Evolutionary conservation across 64 coral and sea anemone genomes (phyloP), one percentile per base, ranked within the genome.

Genomic region (Dendronephthya gigantea): DNA sequence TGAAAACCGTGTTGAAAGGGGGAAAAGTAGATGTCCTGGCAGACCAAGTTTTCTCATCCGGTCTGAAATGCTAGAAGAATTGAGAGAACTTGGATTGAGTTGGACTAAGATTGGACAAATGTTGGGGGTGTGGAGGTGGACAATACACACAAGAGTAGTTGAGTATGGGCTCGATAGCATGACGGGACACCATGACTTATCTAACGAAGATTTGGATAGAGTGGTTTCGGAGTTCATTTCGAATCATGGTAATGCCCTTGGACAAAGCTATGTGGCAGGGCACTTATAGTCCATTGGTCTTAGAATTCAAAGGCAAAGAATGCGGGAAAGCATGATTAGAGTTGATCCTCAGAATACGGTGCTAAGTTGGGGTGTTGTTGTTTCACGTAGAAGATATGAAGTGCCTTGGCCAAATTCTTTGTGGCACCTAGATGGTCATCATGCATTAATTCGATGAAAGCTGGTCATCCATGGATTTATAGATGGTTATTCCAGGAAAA

Each of bases 81-180:
- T 70, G 9, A 9, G 9, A n/a, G 66, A 8, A 9, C 66, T 70
- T 6, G 66, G 66, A 9, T 70, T 70, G 6, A 9, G 9, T 6
- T 9, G 25, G 66, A 9, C 9, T 6, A 84, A 41, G 47, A 40
- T 86, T 86, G 1, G 34, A 15, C 37, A 69, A 13, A 68, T 87
- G 35, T 87, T 37, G 7, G 85, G 85, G 29, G 85, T 87, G 22
- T 87, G 56, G 27, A 22, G 85, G 62, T 87, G 85, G 85, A 87
- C 85, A 85, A 50, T 85, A 16, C 39, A 52, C 0, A 56, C n/a
- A n/a, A n/a, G n/a, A n/a, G n/a, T n/a, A n/a, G n/a, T n/a, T n/a
- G n/a, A n/a, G n/a, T n/a, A n/a, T n/a, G n/a, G n/a, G n/a, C n/a
- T n/a, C n/a, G n/a, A n/a, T n/a, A n/a, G n/a, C n/a, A n/a, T n/a